Percentiles rank a stretch among this genome's conserved stretches.
These are phyloP conservation scores for Himalopsyche japonica DNA, from an alignment of 2,888 invertebrate species.

Conservation along the genomic window DNA sequence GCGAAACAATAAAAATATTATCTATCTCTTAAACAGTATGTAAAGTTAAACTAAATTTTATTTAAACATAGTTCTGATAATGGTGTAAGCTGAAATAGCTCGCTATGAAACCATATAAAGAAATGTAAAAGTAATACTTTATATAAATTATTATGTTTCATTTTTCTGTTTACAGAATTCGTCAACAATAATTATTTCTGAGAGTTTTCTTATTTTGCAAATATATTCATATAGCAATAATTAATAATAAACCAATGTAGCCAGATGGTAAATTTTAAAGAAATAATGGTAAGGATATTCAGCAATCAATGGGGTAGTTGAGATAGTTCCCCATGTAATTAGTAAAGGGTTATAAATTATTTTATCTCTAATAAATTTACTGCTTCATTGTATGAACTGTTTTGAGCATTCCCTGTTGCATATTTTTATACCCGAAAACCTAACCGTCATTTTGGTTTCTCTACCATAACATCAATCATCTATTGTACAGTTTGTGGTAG, in stretches of 20 bases:
- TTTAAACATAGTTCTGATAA: no score
- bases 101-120: no score
- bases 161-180: background rate
- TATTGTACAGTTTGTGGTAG: background rate
- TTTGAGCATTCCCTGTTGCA: background rate
- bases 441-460: background rate
- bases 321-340: background rate
- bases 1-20: no score
- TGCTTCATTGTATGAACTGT: background rate
- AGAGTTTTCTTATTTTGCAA: background rate
- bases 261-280: background rate
- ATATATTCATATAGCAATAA: background rate
- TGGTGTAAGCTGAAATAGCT: no score
- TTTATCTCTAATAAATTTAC: background rate
- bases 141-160: background rate
- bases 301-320: background rate
- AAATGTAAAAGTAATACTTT: no score
- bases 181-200: background rate
- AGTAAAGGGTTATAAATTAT: background rate
- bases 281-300: background rate
- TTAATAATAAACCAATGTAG: background rate
- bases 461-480: background rate
- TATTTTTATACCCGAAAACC: background rate
- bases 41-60: no score
- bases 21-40: no score